Evolutionary conservation across 2,797 vertebrate species (phyloP).

Genomic region (Serranus cabrilla): DNA sequence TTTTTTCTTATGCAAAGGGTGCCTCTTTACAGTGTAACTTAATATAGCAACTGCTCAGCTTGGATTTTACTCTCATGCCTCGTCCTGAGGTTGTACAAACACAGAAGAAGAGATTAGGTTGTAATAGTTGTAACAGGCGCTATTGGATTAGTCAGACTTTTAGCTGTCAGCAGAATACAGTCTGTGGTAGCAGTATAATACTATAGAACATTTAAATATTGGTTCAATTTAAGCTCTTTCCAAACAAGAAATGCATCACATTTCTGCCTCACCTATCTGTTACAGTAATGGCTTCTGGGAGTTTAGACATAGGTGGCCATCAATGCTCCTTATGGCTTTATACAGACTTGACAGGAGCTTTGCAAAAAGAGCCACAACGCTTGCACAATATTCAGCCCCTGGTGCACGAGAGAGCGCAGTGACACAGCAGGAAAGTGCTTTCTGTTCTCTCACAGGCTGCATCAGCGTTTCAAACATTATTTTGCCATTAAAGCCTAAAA

Average conservation of each 20-base stretch:
- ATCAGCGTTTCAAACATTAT: not conserved
- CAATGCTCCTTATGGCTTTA: not conserved
- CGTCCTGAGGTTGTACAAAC: slow-evolving; percentile 8
- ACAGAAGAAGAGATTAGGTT: slow-evolving; percentile 5
- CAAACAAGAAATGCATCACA: not conserved
- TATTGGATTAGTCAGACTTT: slow-evolving; percentile 12
- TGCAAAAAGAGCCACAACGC: not conserved
- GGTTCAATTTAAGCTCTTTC: not conserved
- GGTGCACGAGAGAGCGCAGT: not conserved
- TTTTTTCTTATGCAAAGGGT: not conserved
- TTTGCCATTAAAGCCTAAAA: not conserved
- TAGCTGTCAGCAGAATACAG: not conserved
- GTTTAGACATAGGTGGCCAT: not conserved
- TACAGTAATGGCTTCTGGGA: not conserved
- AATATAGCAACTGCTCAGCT: not conserved
- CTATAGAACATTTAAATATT: not conserved
- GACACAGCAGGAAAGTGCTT: not conserved
- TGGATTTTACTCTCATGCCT: not conserved
- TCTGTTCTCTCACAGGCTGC: not conserved
- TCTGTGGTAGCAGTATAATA: not conserved
- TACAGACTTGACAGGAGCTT: not conserved
- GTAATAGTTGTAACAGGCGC: not conserved
- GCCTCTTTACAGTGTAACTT: not conserved
- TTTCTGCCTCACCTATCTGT: not conserved
- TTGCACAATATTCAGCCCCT: not conserved